phyloP scores from a whole-genome alignment of 2,888 invertebrate species.

The Caenorhabditis doughertyi region DNA sequence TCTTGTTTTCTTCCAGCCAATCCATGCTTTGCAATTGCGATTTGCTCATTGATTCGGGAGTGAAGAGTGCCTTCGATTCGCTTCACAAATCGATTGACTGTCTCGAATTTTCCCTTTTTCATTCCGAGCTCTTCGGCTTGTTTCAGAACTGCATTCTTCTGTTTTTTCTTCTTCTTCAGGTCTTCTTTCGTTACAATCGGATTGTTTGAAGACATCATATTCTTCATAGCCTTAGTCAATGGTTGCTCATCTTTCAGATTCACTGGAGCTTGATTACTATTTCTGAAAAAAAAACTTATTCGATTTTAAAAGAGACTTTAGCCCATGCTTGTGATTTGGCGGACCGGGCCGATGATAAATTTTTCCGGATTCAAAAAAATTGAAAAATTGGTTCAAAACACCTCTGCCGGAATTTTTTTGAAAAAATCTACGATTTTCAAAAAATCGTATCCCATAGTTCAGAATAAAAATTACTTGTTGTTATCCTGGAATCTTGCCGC shows the following conservation, averaged over 20 bases:
- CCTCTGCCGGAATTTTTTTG: no score
- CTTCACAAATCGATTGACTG: conserved; percentile 58
- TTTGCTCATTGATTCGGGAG: conserved; percentile 56
- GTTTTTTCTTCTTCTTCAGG: conserved; percentile 57
- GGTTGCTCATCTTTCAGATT: conserved; percentile 65
- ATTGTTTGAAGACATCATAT: conserved; percentile 43
- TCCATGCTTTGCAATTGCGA: conserved; percentile 68
- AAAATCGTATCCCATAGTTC: no score
- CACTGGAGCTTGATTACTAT: conserved; percentile 47
- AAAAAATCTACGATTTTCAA: no score
- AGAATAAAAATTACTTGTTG: conserved; percentile 16
- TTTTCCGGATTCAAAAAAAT: no score
- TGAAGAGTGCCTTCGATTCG: conserved; percentile 60
- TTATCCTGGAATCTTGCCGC: conserved; percentile 44
- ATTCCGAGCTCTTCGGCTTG: conserved; percentile 66
- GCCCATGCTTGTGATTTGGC: no score
- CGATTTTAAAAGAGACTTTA: conserved; percentile 30
- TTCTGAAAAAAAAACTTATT: conserved; percentile 34
- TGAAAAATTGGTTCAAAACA: no score
- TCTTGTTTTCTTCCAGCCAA: conserved; percentile 68
- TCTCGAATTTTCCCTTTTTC: conserved; percentile 67
- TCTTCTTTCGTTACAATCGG: conserved; percentile 49
- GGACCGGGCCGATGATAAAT: no score
- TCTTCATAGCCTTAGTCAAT: conserved; percentile 59
- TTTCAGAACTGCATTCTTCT: conserved; percentile 63